Percentiles rank a stretch among this genome's conserved stretches.
Conservation (phyloP, 2,888 invertebrate genomes). For the Rhamphomyia laevipes region DNA sequence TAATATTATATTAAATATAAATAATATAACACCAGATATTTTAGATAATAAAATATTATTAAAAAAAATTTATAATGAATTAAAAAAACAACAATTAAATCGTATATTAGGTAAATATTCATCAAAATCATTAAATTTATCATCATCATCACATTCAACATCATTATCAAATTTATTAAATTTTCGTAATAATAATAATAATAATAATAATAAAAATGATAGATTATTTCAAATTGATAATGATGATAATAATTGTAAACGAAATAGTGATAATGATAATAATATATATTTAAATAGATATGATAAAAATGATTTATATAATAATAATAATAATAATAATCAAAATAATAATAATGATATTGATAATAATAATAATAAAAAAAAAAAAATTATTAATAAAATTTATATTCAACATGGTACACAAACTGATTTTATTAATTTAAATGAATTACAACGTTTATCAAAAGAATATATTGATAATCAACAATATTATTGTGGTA, state of each 20-base stretch:
- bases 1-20: conserved; percentile 19
- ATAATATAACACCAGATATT: conserved; percentile 59
- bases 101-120: conserved; percentile 27
- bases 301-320: neutral
- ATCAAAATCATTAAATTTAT: too few relatives aligned
- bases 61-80: conserved; percentile 38
- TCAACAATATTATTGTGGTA: conserved; percentile 1
- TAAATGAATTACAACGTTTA: conserved; percentile 25
- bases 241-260: neutral
- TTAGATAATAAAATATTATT: conserved; percentile 60
- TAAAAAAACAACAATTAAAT: conserved; percentile 33
- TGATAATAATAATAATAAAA: neutral
- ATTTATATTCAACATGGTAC: conserved; percentile 20
- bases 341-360: neutral
- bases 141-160: conserved; percentile 13
- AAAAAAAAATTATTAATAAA: neutral
- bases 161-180: conserved; percentile 9
- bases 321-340: neutral
- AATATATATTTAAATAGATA: neutral
- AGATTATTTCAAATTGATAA: neutral
- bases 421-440: conserved; percentile 31
- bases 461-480: conserved; percentile 23
- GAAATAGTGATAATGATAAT: neutral
- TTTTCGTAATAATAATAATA: neutral
- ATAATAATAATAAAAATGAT: neutral